Base-by-base conservation (phyloP, 2,888 invertebrate genomes). In the Ametastegia equiseti region DNA sequence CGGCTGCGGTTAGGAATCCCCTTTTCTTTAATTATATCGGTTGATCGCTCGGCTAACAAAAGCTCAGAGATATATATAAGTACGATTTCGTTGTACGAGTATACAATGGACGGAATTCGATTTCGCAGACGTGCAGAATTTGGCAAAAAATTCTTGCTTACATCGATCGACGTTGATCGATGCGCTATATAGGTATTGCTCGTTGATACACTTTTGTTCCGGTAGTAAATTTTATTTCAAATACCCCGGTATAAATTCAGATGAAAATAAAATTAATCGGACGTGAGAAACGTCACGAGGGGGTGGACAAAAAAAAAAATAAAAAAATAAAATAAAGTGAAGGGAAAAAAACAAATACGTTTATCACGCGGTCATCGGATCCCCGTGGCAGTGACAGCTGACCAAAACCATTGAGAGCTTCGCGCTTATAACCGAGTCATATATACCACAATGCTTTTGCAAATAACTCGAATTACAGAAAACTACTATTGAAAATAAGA, bases 191-290 rank as follows among this genome's bases (percentile, higher is more conserved):
- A 30, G 13, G 27, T 39, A n/a, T n/a, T n/a, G n/a, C n/a, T n/a
- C n/a, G n/a, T n/a, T n/a, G n/a, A 54, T 42, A 78, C 30, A 42
- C 30, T 39, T 78, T 78, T 45, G 60, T 78, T 78, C 27, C 42
- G 60, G 45, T 78, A 7, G 63, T 78, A 36, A 63, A 78, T 78
- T 63, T 63, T 42, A 27, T n/a, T n/a, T n/a, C n/a, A n/a, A n/a
- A n/a, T n/a, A 63, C 30, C 42, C 39, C 15, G 45, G 30, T 27
- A 45, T 60, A 42, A 63, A 78, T 78, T 60, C 42, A 30, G 45
- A 78, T 42, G 78, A 23, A 42, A 60, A 78, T 78, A 7, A 63
- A 60, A 78, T 63, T 60, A n/a, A 78, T 78, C 30, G 78, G 13
- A 15, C 30, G 78, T 23, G 45, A 45, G 45, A 42, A 63, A 63